A percentile compares a stretch with the other conserved stretches of the same genome.
Evolutionary conservation across 2,797 vertebrate species (phyloP).

Genomic region (Xerus rutilus): DNA sequence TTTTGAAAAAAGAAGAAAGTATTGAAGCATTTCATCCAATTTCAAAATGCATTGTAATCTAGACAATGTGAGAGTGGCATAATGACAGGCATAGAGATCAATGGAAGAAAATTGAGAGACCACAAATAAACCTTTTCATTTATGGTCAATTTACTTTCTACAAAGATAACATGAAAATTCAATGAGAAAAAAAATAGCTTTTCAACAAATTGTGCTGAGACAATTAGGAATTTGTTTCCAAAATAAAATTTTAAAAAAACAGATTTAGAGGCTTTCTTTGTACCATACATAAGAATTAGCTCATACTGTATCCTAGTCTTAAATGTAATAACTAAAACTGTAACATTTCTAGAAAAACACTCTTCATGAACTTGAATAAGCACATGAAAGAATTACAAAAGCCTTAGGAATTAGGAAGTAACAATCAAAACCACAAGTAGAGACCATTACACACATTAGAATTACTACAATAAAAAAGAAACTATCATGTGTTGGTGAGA

Average conservation of each 20-base stretch:
- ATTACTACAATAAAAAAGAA: not conserved
- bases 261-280: not conserved
- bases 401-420: not conserved
- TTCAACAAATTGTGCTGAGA: not conserved
- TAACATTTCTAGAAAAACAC: not conserved
- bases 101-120: not conserved
- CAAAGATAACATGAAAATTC: not conserved
- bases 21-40: not conserved
- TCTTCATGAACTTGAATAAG: not conserved
- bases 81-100: not conserved
- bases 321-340: not conserved
- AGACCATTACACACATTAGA: not conserved
- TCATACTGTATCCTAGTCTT: not conserved
- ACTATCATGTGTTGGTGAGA: not conserved
- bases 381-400: too few species aligned
- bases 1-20: not conserved
- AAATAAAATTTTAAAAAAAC: too few species aligned
- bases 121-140: slow-evolving; percentile 18
- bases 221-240: not conserved
- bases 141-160: slow-evolving; percentile 8
- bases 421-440: not conserved
- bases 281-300: not conserved
- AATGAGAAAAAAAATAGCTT: not conserved
- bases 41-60: not conserved
- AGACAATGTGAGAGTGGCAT: not conserved